Percentiles rank a stretch among this genome's conserved stretches.
phyloP scores from a whole-genome alignment of 2,113 vertebrate genomes.

The Trochalopteron elliotii region DNA sequence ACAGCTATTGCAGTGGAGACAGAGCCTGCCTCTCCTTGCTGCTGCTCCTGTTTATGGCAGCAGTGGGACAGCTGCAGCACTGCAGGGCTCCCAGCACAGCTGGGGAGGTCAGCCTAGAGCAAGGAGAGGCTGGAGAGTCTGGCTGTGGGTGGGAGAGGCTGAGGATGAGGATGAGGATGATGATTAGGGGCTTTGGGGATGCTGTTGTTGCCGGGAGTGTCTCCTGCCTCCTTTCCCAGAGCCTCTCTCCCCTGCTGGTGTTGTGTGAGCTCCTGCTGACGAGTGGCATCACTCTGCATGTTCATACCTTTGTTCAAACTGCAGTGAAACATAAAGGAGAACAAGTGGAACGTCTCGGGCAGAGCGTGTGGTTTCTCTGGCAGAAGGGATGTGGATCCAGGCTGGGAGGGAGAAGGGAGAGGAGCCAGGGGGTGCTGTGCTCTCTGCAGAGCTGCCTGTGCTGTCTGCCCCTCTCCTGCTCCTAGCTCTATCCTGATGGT shows the following conservation, averaged over 20 bases:
- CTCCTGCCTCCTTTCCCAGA: background rate
- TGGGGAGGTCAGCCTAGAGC: background rate
- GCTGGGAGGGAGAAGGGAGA: background rate
- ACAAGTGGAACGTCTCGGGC: background rate
- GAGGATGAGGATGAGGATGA: no score
- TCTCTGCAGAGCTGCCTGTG: background rate
- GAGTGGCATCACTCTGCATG: conserved; percentile 39
- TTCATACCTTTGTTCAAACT: background rate
- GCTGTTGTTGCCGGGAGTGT: background rate
- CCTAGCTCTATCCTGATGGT: fast-evolving
- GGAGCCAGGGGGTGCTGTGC: background rate
- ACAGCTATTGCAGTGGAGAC: background rate
- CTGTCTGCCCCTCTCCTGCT: fast-evolving
- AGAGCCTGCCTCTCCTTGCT: background rate
- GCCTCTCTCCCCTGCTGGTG: background rate
- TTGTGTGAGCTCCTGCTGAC: background rate
- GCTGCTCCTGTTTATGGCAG: background rate
- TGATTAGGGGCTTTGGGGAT: background rate
- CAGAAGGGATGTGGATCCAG: background rate
- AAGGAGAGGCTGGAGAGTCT: background rate
- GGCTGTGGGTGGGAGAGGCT: background rate
- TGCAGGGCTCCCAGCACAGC: background rate
- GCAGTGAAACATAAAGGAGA: conserved; percentile 38
- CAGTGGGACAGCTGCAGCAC: background rate
- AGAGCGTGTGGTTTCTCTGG: background rate